A percentile compares a stretch with the other conserved stretches of the same genome.
Evolutionary conservation across 2,888 invertebrate species (phyloP).

Genomic region (Netelia inedita): DNA sequence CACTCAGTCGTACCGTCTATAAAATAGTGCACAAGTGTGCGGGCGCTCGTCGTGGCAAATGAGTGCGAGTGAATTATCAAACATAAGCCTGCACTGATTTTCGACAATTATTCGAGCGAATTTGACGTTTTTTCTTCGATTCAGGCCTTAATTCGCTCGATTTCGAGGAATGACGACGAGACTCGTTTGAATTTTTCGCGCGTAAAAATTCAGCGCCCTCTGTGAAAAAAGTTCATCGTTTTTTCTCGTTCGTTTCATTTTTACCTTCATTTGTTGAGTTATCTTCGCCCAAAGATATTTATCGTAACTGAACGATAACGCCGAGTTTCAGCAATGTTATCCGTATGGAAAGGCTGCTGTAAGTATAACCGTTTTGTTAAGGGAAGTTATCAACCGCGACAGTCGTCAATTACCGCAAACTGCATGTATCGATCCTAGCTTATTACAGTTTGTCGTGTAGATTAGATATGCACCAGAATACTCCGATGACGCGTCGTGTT

Average conservation of each 20-base stretch:
- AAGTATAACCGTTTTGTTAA: constrained; percentile 73
- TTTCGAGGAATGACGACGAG: too few relatives aligned
- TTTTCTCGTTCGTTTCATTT: not conserved
- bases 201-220: not conserved
- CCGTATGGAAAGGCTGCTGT: constrained; percentile 77
- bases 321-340: constrained; percentile 67
- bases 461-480: not conserved
- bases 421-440: not conserved
- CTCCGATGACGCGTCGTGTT: too few relatives aligned
- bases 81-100: not conserved
- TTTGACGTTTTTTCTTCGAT: not conserved
- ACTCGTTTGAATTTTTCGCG: too few relatives aligned
- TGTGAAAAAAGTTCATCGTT: not conserved
- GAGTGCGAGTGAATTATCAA: constrained; percentile 13
- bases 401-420: not conserved
- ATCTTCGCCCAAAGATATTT: too few relatives aligned
- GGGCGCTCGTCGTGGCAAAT: constrained; percentile 28
- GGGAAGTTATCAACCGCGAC: not conserved
- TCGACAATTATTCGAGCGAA: not conserved
- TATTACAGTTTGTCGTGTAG: not conserved
- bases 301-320: too few relatives aligned
- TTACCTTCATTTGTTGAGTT: not conserved
- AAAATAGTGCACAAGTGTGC: constrained; percentile 40
- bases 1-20: constrained; percentile 77
- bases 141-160: not conserved